These are phyloP conservation scores for Leptonema lineaticorne DNA, from an alignment of 1,140 invertebrate genomes.

Conservation along the genomic window DNA sequence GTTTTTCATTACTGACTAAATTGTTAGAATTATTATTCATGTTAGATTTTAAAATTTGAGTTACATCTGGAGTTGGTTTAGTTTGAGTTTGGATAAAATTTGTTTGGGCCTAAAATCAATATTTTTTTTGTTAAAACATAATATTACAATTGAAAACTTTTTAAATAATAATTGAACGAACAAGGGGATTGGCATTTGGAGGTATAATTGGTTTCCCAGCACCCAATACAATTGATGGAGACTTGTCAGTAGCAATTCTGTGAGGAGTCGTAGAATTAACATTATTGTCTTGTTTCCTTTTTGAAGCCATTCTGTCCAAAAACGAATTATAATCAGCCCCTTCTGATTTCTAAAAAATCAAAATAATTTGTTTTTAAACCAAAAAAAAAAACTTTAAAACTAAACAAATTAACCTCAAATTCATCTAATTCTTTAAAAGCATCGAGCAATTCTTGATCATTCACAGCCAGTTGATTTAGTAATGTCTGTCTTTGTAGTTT, in stretches of 20 bases:
- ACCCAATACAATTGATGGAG: slow-evolving; percentile 51
- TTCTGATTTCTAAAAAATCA: slow-evolving; percentile 73
- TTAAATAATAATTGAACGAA: slow-evolving; percentile 45
- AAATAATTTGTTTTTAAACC: slow-evolving; percentile 44
- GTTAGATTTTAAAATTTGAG: not conserved
- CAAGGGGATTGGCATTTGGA: slow-evolving; percentile 49
- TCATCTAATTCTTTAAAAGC: slow-evolving; percentile 82
- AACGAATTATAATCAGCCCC: slow-evolving; percentile 89
- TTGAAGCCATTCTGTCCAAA: slow-evolving; percentile 71
- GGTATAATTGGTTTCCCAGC: slow-evolving; percentile 52
- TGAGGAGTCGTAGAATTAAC: slow-evolving; percentile 48
- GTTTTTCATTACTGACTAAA: not conserved
- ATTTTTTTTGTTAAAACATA: not conserved
- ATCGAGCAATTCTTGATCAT: slow-evolving; percentile 78
- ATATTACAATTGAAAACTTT: not conserved
- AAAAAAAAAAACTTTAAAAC: not conserved
- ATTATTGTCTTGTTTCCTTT: slow-evolving; percentile 68
- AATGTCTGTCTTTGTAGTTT: slow-evolving; percentile 87
- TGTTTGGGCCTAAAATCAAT: not conserved
- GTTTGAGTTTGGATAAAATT: not conserved
- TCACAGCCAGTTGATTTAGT: slow-evolving; percentile 84
- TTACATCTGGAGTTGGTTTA: not conserved
- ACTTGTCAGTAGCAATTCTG: slow-evolving; percentile 44
- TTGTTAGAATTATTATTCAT: not conserved
- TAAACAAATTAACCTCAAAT: slow-evolving; percentile 52